Evolutionary conservation across 2,888 invertebrate genomes (phyloP).

Genomic region (Pachliopta kotzebuea): DNA sequence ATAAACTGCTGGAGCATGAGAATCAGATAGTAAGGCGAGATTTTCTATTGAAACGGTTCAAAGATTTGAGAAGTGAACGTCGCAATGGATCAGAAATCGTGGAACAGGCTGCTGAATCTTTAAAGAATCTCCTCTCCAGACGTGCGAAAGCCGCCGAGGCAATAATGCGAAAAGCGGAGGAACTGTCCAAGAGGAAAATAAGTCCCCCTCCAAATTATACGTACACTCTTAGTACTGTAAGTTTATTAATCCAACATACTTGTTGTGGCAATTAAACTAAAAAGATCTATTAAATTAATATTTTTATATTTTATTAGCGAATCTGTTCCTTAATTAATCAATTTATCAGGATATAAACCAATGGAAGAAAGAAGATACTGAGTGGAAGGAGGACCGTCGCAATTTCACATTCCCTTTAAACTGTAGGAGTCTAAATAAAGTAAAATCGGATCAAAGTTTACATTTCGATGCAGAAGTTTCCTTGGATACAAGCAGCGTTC

Average conservation of each 20-base stretch:
- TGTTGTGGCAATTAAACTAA: too few species aligned
- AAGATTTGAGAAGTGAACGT: constrained; percentile 49
- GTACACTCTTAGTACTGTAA: constrained; percentile 61
- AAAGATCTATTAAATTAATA: too few species aligned
- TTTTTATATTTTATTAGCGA: too few species aligned
- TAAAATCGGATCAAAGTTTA: constrained; percentile 48
- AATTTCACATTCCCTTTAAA: constrained; percentile 44
- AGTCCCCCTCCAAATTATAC: constrained; percentile 45
- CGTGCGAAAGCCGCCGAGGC: constrained; percentile 58
- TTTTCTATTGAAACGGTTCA: constrained; percentile 53
- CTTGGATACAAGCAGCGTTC: constrained; percentile 61
- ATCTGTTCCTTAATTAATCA: neutral
- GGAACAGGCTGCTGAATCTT: constrained; percentile 50
- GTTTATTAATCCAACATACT: constrained; percentile 34
- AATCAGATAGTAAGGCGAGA: constrained; percentile 55
- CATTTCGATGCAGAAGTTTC: constrained; percentile 62
- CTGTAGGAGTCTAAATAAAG: constrained; percentile 52
- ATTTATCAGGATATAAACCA: constrained; percentile 50
- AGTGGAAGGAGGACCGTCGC: constrained; percentile 24
- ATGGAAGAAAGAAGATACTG: constrained; percentile 43
- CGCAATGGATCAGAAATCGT: constrained; percentile 63
- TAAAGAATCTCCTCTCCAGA: constrained; percentile 53
- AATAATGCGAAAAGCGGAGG: constrained; percentile 64
- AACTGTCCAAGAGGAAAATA: constrained; percentile 43
- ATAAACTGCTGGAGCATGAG: constrained; percentile 52